Evolutionary conservation across 2,888 invertebrate genomes (phyloP).

Genomic region (Eulithis testata): DNA sequence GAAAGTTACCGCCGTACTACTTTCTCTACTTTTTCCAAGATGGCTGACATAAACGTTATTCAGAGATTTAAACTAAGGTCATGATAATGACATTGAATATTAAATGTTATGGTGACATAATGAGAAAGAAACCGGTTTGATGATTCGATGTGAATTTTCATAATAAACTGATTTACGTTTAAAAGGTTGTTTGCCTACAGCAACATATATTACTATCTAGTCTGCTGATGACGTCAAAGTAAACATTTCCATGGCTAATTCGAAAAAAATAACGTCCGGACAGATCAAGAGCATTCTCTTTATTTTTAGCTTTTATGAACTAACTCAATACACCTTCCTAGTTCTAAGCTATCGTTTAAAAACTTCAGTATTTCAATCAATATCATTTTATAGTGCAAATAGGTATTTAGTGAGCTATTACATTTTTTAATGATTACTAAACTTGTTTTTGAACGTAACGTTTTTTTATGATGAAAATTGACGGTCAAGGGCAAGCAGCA

Average conservation of each 20-base stretch:
- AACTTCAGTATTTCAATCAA: not conserved
- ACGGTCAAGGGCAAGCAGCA: conserved; percentile 58
- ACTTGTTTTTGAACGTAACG: too few relatives aligned
- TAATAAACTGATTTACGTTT: conserved; percentile 5
- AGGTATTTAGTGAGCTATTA: too few relatives aligned
- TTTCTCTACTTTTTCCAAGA: conserved; percentile 84
- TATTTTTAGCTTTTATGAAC: conserved; percentile 33
- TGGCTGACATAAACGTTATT: conserved; percentile 71
- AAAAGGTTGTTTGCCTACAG: conserved; percentile 23
- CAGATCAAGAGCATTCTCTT: conserved; percentile 29
- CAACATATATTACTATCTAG: not conserved
- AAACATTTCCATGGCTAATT: conserved; percentile 38
- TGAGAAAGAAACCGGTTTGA: conserved; percentile 23
- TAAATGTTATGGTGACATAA: conserved; percentile 33
- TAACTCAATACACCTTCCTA: conserved; percentile 24
- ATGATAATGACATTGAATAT: conserved; percentile 55
- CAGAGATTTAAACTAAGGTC: conserved; percentile 63
- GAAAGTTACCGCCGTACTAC: conserved; percentile 84
- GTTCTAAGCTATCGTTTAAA: too few relatives aligned
- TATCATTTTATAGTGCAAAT: too few relatives aligned
- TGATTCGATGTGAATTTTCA: not conserved
- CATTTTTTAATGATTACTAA: too few relatives aligned
- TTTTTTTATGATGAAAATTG: conserved; percentile 4
- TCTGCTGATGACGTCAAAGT: conserved; percentile 37
- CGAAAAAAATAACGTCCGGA: conserved; percentile 31